These are phyloP conservation scores for Idaea straminata DNA, from an alignment of 2,888 invertebrate species.

Conservation along the genomic window DNA sequence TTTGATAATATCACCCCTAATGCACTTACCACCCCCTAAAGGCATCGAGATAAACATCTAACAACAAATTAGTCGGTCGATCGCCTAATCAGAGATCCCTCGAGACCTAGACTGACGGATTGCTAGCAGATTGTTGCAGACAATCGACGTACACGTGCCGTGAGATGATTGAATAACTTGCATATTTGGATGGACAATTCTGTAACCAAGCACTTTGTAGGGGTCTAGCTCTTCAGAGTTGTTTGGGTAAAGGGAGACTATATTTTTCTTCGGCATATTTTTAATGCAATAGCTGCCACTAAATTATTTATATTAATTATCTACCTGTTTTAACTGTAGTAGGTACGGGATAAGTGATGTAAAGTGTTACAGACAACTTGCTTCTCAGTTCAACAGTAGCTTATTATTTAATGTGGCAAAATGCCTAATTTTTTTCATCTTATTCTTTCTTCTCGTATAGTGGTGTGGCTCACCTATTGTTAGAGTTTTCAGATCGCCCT, in stretches of 20 bases:
- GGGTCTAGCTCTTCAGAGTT: neutral
- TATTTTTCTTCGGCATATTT: neutral
- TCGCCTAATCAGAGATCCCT: conserved; percentile 7
- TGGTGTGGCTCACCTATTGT: too few relatives aligned
- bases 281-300: too few relatives aligned
- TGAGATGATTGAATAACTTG: neutral
- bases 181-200: neutral
- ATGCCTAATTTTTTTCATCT: too few relatives aligned
- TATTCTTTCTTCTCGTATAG: too few relatives aligned
- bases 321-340: too few relatives aligned
- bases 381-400: too few relatives aligned
- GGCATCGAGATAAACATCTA: neutral
- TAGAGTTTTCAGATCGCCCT: too few relatives aligned
- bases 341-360: too few relatives aligned
- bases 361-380: too few relatives aligned
- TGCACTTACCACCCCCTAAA: neutral
- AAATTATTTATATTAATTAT: too few relatives aligned
- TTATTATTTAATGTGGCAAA: too few relatives aligned
- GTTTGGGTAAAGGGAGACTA: neutral
- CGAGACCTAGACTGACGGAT: conserved; percentile 5
- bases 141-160: neutral
- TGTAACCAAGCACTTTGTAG: neutral
- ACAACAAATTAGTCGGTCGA: conserved; percentile 4
- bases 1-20: neutral
- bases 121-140: neutral